A percentile compares a stretch with the other conserved stretches of the same genome.
Evolutionary conservation across 1,140 invertebrate species (phyloP).

Genomic region (Pinna nobilis): DNA sequence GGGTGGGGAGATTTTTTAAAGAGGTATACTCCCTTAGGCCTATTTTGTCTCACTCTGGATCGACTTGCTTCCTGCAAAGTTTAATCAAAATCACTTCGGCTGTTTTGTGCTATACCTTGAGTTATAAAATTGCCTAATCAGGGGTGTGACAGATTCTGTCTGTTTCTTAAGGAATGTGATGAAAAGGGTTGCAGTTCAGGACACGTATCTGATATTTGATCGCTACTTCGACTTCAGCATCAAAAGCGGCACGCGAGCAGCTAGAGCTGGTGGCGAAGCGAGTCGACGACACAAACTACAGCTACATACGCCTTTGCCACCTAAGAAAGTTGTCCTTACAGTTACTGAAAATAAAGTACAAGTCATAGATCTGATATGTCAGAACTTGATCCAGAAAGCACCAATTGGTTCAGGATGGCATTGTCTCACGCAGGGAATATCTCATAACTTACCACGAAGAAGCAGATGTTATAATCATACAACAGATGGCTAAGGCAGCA

Average conservation of each 20-base stretch:
- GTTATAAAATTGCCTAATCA: not conserved
- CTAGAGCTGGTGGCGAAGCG: not conserved
- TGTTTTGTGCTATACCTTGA: not conserved
- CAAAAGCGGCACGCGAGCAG: not conserved
- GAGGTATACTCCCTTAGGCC: too few relatives aligned
- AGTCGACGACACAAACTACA: not conserved
- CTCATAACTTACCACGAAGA: not conserved
- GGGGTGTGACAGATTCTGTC: not conserved
- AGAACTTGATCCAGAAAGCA: not conserved
- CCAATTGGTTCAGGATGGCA: not conserved
- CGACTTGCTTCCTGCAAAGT: too few relatives aligned
- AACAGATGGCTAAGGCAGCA: not conserved
- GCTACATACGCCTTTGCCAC: not conserved
- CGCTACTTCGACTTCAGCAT: conserved; percentile 1
- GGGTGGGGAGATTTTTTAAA: too few relatives aligned
- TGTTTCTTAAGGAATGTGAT: not conserved
- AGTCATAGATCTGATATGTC: not conserved
- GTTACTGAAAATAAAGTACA: not conserved
- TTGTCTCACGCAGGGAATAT: not conserved
- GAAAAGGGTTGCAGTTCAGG: not conserved
- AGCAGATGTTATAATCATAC: not conserved
- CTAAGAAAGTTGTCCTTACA: not conserved
- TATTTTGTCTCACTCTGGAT: too few relatives aligned
- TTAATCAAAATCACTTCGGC: too few relatives aligned
- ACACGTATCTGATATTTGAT: not conserved